phyloP scores from a whole-genome alignment of 2,888 invertebrate genomes.

The Ecliptopera silaceata region DNA sequence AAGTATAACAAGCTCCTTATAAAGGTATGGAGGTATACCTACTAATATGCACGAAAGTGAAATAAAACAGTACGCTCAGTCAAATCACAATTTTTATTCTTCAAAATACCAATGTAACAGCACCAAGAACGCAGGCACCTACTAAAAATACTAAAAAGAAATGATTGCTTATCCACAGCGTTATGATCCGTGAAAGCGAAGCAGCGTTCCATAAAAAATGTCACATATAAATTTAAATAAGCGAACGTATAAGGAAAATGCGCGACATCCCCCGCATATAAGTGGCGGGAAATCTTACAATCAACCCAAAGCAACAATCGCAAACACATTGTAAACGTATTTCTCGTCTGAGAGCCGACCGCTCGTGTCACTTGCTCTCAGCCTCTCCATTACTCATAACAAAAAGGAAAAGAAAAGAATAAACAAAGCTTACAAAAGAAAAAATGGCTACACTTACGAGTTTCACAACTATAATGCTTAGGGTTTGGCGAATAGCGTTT shows the following conservation, averaged over 20 bases:
- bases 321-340: constrained; percentile 61
- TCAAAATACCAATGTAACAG: background rate
- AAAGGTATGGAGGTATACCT: too few relatives aligned
- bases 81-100: too few relatives aligned
- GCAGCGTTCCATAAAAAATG: constrained; percentile 29
- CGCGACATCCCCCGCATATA: constrained; percentile 64
- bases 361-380: constrained; percentile 56
- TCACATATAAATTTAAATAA: constrained; percentile 38
- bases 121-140: background rate
- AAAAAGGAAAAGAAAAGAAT: constrained; percentile 66
- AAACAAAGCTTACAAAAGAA: constrained; percentile 71
- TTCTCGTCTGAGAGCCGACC: constrained; percentile 53
- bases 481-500: constrained; percentile 68
- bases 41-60: too few relatives aligned
- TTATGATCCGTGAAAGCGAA: constrained; percentile 21
- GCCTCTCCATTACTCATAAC: constrained; percentile 71
- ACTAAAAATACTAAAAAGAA: background rate
- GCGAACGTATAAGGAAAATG: constrained; percentile 41
- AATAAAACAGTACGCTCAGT: too few relatives aligned
- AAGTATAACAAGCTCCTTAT: background rate
- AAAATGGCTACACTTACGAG: constrained; percentile 76
- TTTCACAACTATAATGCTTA: constrained; percentile 70
- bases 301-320: constrained; percentile 51
- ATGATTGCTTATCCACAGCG: constrained; percentile 2
- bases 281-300: constrained; percentile 70